Base-by-base conservation (phyloP, 2,888 invertebrate genomes). In the Bombyx huttoni region DNA sequence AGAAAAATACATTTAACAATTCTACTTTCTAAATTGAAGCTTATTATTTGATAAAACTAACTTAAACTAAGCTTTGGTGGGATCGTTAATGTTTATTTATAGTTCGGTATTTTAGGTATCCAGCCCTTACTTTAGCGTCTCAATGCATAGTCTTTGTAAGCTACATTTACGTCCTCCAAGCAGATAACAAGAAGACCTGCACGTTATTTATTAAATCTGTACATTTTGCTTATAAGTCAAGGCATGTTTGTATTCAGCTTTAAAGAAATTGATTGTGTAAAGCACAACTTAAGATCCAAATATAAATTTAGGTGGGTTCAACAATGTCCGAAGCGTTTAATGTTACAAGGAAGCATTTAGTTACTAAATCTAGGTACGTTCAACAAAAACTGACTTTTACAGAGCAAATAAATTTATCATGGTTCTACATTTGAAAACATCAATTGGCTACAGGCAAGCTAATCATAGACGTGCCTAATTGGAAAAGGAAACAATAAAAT, bases 21-120 rank as follows among this genome's bases (percentile, higher is more conserved):
- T 62, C 64, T 75, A 73, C 52, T 55, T 57, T 64, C 65, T 70
- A 72, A 58, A 68, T 61, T 65, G 59, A 65, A 63, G 65, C 64
- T 71, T 68, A 68, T 67, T 68, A 70, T 69, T 68, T 67, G 70
- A 72, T 71, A 73, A 68, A 78, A 70, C 77, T 81, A 84, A 69
- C 85, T 85, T 85, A 86, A 68, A 68, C 82, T 88, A 87, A 80
- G 67, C 87, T 88, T 88, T 88, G 88, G 88, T 88, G 88, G 88
- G 88, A 87, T 88, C 80, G 70, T 82, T 80, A 78, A 64, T 76
- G 72, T 79, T 73, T 74, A 74, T 40, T 40, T 12, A 73, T 76
- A 78, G 77, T 79, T 82, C 78, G 75, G 77, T 76, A 73, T 67
- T 72, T 66, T 68, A 65, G 62, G 65, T 61, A 62, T 64, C 63